Evolutionary conservation across 53 echinoderm and acorn worm species (phyloP).

Genomic region (Echinarachnius parma): DNA sequence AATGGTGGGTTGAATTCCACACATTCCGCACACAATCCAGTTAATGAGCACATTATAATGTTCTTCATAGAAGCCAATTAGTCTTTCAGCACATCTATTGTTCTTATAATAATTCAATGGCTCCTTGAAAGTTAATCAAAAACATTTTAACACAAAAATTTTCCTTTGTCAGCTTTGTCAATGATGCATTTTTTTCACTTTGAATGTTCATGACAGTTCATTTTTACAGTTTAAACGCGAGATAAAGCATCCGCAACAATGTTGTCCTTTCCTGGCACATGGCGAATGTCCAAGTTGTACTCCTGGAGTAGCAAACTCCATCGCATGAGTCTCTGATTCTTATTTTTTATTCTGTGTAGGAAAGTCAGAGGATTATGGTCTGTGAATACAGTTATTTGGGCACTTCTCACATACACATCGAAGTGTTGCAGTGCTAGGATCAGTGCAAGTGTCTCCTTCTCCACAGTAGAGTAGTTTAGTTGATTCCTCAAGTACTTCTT

Average conservation of each 20-base stretch:
- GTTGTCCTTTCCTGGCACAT: slow-evolving; percentile 64
- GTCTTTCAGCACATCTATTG: no score
- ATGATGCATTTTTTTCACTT: no score
- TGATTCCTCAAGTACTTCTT: no score
- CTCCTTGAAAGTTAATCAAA: no score
- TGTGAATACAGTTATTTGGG: slow-evolving; percentile 25
- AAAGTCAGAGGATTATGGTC: slow-evolving; percentile 60
- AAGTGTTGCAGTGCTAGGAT: slow-evolving; percentile 52
- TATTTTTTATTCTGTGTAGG: slow-evolving; percentile 50
- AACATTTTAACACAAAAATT: no score
- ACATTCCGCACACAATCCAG: no score
- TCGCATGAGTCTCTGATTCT: slow-evolving; percentile 41
- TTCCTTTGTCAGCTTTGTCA: no score
- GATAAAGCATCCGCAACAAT: slow-evolving; percentile 56
- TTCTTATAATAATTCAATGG: no score
- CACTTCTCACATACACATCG: slow-evolving; percentile 48
- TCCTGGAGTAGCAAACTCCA: slow-evolving; percentile 46
- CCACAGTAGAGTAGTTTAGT: slow-evolving; percentile 64
- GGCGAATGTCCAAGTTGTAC: slow-evolving; percentile 51
- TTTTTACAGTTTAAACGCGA: slow-evolving; percentile 5
- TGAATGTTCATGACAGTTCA: no score
- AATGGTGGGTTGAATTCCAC: no score
- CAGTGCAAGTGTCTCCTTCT: slow-evolving; percentile 59
- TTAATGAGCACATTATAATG: no score
- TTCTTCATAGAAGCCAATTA: no score